Evolutionary conservation across 2,797 vertebrate genomes (phyloP).

Genomic region (Gorsachius magnificus): DNA sequence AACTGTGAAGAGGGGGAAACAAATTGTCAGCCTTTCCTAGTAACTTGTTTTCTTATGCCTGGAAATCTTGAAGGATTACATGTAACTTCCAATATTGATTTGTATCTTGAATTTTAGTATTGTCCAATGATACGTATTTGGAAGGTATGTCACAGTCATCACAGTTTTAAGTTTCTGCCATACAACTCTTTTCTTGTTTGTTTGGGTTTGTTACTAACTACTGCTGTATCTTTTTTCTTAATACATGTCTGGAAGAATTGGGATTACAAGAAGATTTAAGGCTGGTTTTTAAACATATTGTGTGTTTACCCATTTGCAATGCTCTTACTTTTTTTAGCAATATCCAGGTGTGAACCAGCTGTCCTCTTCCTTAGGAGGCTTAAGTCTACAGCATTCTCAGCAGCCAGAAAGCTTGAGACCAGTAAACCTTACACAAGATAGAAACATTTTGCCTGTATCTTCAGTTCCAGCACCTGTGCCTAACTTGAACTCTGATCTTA

Average conservation of each 20-base stretch:
- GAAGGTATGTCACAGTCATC: neutral
- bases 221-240: neutral
- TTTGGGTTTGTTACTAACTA: neutral
- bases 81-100: neutral
- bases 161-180: neutral
- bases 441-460: constrained; percentile 86
- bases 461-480: constrained; percentile 87
- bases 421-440: constrained; percentile 92
- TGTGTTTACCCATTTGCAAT: neutral
- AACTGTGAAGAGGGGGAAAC: neutral
- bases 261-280: neutral
- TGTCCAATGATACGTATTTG: neutral
- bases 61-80: neutral
- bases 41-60: neutral
- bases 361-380: constrained; percentile 88
- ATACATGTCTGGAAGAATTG: neutral
- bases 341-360: constrained; percentile 89
- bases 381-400: constrained; percentile 87
- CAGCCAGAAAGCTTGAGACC: constrained; percentile 90
- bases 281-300: neutral
- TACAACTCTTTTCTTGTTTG: neutral
- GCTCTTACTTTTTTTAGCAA: constrained; percentile 72
- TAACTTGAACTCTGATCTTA: constrained; percentile 91
- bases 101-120: neutral
- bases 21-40: neutral